Conservation (phyloP, 2,797 vertebrate species). For the Hybognathus amarus region DNA sequence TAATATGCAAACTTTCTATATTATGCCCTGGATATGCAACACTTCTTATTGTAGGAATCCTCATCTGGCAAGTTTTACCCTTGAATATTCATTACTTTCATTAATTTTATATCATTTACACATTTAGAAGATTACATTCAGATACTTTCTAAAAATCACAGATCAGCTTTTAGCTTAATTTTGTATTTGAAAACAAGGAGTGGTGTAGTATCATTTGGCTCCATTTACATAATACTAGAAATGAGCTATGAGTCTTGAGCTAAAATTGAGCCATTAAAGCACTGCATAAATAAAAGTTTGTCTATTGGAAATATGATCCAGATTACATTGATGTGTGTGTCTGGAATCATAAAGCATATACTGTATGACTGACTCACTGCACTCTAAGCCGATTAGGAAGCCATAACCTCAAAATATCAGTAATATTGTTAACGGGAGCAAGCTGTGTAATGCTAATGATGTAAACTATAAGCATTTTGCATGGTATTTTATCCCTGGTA, state of each 20-base stretch:
- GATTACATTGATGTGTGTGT: neutral
- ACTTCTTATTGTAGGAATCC: neutral
- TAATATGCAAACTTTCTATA: neutral
- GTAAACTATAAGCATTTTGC: conserved; percentile 28
- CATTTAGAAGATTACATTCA: neutral
- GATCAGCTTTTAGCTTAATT: neutral
- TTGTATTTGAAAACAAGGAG: conserved; percentile 2
- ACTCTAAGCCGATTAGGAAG: conserved; percentile 31
- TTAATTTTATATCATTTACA: neutral
- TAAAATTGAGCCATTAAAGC: neutral
- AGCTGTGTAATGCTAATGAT: conserved; percentile 10
- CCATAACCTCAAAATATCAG: conserved; percentile 29
- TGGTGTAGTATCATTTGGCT: neutral
- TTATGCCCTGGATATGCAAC: neutral
- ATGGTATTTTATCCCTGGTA: conserved; percentile 23
- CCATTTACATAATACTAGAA: neutral
- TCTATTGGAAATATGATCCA: neutral
- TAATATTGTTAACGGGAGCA: conserved; percentile 16
- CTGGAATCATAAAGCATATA: conserved; percentile 15
- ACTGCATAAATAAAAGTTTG: neutral
- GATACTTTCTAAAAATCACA: neutral
- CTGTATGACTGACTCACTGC: conserved; percentile 12
- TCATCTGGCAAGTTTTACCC: neutral
- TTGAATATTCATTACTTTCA: neutral
- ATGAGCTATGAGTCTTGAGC: neutral